phyloP scores from a whole-genome alignment of 2,888 invertebrate genomes.

The Ashinkailepas kermadecensis region DNA sequence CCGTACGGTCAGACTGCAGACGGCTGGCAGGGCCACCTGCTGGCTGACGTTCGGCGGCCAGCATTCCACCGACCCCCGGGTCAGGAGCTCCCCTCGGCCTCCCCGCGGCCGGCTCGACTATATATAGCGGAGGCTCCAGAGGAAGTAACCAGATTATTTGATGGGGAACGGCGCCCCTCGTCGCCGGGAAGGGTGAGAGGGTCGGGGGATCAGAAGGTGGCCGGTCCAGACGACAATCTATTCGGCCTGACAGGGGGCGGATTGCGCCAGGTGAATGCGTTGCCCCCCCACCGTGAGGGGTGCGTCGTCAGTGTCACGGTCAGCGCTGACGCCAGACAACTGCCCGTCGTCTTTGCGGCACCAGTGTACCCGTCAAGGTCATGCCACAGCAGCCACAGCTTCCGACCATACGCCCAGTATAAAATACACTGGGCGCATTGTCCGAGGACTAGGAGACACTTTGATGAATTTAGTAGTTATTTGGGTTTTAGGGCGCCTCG shows the following conservation, averaged over 20 bases:
- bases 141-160: slow-evolving; percentile 18
- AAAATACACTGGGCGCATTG: too few relatives aligned
- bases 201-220: not conserved
- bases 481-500: too few relatives aligned
- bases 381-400: too few relatives aligned
- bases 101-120: not conserved
- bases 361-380: too few relatives aligned
- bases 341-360: too few relatives aligned
- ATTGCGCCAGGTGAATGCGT: not conserved
- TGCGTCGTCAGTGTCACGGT: not conserved
- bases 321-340: not conserved
- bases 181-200: not conserved
- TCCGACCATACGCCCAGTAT: too few relatives aligned
- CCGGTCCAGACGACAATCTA: not conserved
- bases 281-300: not conserved
- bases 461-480: too few relatives aligned
- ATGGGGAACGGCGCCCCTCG: not conserved
- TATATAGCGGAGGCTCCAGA: not conserved
- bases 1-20: not conserved
- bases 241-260: not conserved
- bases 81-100: not conserved
- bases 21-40: not conserved
- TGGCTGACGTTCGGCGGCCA: not conserved
- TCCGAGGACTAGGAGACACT: too few relatives aligned
- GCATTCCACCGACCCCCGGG: not conserved